phyloP scores from a whole-genome alignment of 2,113 vertebrate species.

The Eulemur macaco region DNA sequence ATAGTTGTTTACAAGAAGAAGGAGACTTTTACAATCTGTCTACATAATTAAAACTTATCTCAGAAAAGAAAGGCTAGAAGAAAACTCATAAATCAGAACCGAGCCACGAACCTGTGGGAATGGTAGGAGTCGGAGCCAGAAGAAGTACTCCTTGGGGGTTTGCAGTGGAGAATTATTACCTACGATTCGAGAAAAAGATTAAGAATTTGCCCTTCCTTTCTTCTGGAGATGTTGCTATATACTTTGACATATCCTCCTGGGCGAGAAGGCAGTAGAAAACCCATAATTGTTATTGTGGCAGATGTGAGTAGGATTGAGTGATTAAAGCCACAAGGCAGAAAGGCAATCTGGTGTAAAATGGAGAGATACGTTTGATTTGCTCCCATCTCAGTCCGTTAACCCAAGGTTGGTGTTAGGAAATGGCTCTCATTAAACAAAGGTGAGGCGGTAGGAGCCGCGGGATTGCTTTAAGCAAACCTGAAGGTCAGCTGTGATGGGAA shows the following conservation, averaged over 20 bases:
- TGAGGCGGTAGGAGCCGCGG: slow-evolving; percentile 48
- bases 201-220: slow-evolving; percentile 68
- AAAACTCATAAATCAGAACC: slow-evolving; percentile 60
- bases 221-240: slow-evolving; percentile 34
- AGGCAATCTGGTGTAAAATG: slow-evolving; percentile 71
- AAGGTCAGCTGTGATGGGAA: slow-evolving; percentile 68
- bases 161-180: slow-evolving; percentile 69
- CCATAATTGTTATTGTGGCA: slow-evolving; percentile 73
- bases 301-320: slow-evolving; percentile 71
- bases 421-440: slow-evolving; percentile 74
- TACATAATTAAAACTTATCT: slow-evolving; percentile 71
- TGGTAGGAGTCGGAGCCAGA: slow-evolving; percentile 9
- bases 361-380: slow-evolving; percentile 60
- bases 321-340: slow-evolving; percentile 78
- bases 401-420: slow-evolving; percentile 60
- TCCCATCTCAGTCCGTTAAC: slow-evolving; percentile 73
- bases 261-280: slow-evolving; percentile 54
- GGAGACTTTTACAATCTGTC: slow-evolving; percentile 67
- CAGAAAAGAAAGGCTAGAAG: slow-evolving; percentile 35
- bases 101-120: slow-evolving; percentile 50
- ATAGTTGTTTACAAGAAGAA: slow-evolving; percentile 67
- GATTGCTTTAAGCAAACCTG: slow-evolving; percentile 64
- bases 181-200: slow-evolving; percentile 44
- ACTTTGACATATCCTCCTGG: slow-evolving; percentile 52
- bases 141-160: slow-evolving; percentile 36